phyloP scores from a whole-genome alignment of 2,797 vertebrate species.

The Hozukius guyotensis region DNA sequence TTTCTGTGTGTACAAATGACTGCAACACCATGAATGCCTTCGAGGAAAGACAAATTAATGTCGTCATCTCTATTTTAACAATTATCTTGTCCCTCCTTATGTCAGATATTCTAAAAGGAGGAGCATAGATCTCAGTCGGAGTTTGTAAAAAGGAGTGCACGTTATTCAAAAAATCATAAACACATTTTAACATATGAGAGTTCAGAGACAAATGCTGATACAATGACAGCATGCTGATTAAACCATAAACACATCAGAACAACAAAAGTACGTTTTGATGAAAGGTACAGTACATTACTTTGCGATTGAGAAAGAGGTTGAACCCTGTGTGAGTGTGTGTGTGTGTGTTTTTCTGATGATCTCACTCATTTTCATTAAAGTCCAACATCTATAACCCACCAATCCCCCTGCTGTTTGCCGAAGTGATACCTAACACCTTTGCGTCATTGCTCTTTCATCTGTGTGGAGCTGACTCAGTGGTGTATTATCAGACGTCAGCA shows the following conservation, averaged over 20 bases:
- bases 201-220: not conserved
- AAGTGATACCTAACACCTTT: conserved; percentile 50
- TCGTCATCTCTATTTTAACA: too few relatives aligned
- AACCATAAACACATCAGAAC: not conserved
- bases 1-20: too few relatives aligned
- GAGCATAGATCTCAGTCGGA: not conserved
- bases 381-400: not conserved
- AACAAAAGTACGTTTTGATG: not conserved
- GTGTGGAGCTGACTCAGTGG: conserved; percentile 50
- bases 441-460: conserved; percentile 56
- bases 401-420: conserved; percentile 27
- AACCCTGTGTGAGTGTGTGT: not conserved
- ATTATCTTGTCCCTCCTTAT: not conserved
- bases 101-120: not conserved
- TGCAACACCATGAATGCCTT: too few relatives aligned
- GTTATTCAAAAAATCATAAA: not conserved
- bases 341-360: not conserved
- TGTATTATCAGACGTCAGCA: conserved; percentile 51
- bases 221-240: not conserved
- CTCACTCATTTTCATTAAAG: conserved; percentile 23
- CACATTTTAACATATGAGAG: not conserved
- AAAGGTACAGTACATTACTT: not conserved
- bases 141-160: not conserved
- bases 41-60: too few relatives aligned
- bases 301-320: not conserved